Percentiles rank a stretch among this genome's conserved stretches.
These are phyloP conservation scores for Crepidodera aurea DNA, from an alignment of 2,888 invertebrate genomes.

Conservation along the genomic window DNA sequence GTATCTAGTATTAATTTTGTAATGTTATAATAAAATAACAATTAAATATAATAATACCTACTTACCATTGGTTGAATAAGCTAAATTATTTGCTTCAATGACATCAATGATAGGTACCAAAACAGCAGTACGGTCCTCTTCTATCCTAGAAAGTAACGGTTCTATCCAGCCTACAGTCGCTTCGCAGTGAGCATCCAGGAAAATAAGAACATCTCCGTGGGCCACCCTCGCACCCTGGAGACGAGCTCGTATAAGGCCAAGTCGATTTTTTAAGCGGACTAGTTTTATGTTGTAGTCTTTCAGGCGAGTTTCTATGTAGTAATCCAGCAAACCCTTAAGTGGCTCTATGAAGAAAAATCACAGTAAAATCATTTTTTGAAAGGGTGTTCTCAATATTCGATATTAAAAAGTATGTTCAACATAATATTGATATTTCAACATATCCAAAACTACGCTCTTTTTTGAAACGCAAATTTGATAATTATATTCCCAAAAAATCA, in stretches of 20 bases:
- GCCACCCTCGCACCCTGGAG: constrained; percentile 88
- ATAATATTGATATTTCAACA: no score
- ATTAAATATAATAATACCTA: constrained; percentile 35
- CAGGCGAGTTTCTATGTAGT: constrained; percentile 79
- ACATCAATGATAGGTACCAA: constrained; percentile 95
- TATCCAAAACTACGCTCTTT: no score
- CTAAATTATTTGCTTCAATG: constrained; percentile 82
- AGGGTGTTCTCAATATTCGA: no score
- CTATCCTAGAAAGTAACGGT: constrained; percentile 86
- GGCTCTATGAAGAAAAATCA: constrained; percentile 64
- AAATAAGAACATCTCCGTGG: constrained; percentile 80
- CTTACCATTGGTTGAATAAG: constrained; percentile 72
- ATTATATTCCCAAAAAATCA: no score
- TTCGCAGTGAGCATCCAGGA: constrained; percentile 94
- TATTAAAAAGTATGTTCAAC: no score
- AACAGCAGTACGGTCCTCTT: constrained; percentile 80
- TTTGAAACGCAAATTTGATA: no score
- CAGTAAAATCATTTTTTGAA: no score
- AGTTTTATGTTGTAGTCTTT: constrained; percentile 75
- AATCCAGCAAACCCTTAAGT: constrained; percentile 77
- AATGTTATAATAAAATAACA: no score
- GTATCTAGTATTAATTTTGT: no score
- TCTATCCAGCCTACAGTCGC: constrained; percentile 83
- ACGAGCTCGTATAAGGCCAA: constrained; percentile 90
- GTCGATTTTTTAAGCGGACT: constrained; percentile 75